These are phyloP conservation scores for Ciconia boyciana DNA, from an alignment of 2,113 vertebrate species.

Conservation along the genomic window DNA sequence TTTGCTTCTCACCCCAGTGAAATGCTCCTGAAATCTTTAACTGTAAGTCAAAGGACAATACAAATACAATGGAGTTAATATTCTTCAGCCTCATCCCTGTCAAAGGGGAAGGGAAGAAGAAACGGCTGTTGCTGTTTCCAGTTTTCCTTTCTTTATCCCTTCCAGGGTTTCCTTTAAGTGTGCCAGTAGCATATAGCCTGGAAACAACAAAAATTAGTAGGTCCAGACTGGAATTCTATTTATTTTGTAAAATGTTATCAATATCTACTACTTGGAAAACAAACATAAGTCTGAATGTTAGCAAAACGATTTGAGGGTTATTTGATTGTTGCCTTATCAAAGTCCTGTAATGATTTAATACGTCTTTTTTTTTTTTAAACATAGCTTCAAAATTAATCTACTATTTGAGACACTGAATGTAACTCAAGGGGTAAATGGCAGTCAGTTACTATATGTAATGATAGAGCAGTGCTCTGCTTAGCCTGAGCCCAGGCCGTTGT, in stretches of 20 bases:
- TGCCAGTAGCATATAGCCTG: not conserved
- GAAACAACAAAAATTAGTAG: not conserved
- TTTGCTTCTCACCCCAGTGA: conserved; percentile 92
- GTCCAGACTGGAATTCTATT: not conserved
- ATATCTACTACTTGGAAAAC: not conserved
- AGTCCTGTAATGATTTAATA: not conserved
- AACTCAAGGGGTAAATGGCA: not conserved
- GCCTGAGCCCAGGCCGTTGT: not conserved
- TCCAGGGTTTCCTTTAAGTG: not conserved
- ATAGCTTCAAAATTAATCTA: not conserved
- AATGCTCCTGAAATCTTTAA: conserved; percentile 82
- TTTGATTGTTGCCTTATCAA: not conserved
- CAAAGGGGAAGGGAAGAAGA: not conserved
- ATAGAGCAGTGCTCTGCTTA: not conserved
- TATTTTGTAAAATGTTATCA: not conserved
- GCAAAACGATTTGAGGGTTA: not conserved
- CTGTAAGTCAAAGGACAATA: conserved; percentile 76
- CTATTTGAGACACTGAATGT: not conserved
- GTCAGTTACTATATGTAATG: not conserved
- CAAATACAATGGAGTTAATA: not conserved
- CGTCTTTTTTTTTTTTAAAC: not conserved
- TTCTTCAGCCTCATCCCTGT: not conserved
- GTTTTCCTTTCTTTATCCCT: not conserved
- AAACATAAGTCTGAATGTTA: not conserved
- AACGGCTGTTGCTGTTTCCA: not conserved